Evolutionary conservation across 2,888 invertebrate species (phyloP), one percentile per base, ranked within the genome.

Genomic region (Plagodis dolabraria): DNA sequence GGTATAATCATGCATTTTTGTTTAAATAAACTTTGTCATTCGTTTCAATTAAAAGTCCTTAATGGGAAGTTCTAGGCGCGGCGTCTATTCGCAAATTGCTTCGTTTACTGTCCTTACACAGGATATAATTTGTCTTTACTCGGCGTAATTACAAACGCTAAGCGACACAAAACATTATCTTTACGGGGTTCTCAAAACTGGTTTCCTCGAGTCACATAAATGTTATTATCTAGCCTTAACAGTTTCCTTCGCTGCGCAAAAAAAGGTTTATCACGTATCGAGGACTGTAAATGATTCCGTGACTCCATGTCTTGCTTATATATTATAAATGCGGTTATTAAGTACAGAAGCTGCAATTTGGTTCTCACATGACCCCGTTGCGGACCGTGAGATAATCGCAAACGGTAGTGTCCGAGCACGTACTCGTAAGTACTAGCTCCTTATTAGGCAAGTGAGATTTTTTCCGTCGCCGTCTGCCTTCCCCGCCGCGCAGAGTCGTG

Each of bases 381-480:
- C 71, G 72, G 83, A 85, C 87, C 90, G 89, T 90, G 90, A 89
- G 90, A 91, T 89, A 88, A 88, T 89, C 89, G 89, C 87, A 72
- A 80, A 80, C 87, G 82, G 87, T 85, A 85, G 86, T 87, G 87
- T 85, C 84, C 86, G 72, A 79, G 79, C 89, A 88, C 89, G 90
- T 89, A 86, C 86, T 74, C 79, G 79, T 89, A 88, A 87, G 90
- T 89, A 86, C 86, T 74, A 74, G 72, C 46, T 80, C 89, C 89
- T 85, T 91, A 89, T 89, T 89, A 80, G 90, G 87, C 76, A 76
- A 79, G 76, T 77, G 70, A 80, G 78, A 79, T 83, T 86, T 88
- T 72, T 85, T 86, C 80, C 75, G 75, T 78, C 77, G 77, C 71
- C 70, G 71, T 67, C 72, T 74, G 75, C 72, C 73, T 69, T 22